Evolutionary conservation across 2,888 invertebrate species (phyloP), one percentile per base, ranked within the genome.

Genomic region (Limenitis camilla): DNA sequence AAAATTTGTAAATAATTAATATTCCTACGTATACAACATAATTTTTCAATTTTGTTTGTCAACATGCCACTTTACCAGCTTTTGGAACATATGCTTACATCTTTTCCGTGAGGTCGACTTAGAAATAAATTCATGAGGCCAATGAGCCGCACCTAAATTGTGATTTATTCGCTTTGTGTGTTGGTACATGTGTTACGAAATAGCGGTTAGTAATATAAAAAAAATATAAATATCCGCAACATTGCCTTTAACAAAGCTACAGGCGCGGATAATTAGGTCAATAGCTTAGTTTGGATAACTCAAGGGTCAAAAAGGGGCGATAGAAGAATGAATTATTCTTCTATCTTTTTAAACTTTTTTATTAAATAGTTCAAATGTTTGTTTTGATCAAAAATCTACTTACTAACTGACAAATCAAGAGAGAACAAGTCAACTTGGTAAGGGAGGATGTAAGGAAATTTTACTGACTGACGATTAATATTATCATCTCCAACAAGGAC

Each of bases 121-220:
- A 65, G 67, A 74, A 74, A 78, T 74, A 71, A 70, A 78, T 74
- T 76, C 72, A 75, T 73, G 71, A 66, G 65, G 50, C 63, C 71
- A 76, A 75, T 77, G 72, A 71, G 67, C 65, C 61, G 58, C 64
- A 63, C 65, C 66, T 66, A 66, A 68, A 66, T 65, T 66, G 67
- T 69, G 68, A 76, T 76, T 73, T 67, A 69, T 72, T 68, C 61
- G 50, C 53, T 56, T 58, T 50, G 38, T 29, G 8, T 46, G 43
- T 31, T 43, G 40, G 46, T 30, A 35, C 41, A 41, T 40, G 40
- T 48, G 7, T 49, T 29, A 47, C n/a, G 40, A 6, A 31, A n/a
- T 30, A 44, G 40, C 27, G 40, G 33, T 31, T 4, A 19, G n/a
- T 30, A 7, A 31, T 7, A 30, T 28, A 32, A 31, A 46, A 46